Base-by-base conservation (phyloP, 2,113 vertebrate species). In the Thymallus thymallus region DNA sequence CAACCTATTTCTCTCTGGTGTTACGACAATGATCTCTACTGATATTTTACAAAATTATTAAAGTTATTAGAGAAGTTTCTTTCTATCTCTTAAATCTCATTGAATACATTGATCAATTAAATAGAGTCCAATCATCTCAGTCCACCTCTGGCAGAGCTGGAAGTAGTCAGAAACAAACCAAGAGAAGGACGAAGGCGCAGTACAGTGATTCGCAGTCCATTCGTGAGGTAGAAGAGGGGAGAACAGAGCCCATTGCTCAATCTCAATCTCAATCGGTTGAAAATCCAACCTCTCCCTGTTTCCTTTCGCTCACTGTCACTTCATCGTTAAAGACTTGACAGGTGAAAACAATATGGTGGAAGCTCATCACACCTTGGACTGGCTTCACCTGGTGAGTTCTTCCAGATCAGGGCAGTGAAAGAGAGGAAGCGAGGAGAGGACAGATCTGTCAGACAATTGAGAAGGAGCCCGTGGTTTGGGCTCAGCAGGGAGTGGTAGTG, bases 401-500 rank as follows among this genome's bases (percentile, higher is more conserved):
- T 76, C 84, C 72, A 87, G 78, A 80, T 46, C 69, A 64, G 32
- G 29, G 22, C 16, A n/a, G 20, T 51, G 79, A 26, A 24, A 26
- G 3, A 62, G 4, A 62, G 60, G 10, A 24, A 62, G 9, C 0
- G 7, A 24, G 23, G 23, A 62, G 23, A 24, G 23, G 60, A 24
- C 60, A 3, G 22, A 24, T 22, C 48, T 51, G 18, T 51, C 12
- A 51, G 48, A 14, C 1, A 10, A 62, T 20, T 51, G 48, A 51
- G 23, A 4, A n/a, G 61, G 23, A 26, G 61, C 61, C 13, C 29
- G 10, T 51, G 14, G 77, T 62, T 48, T 29, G 7, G 46, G 14
- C 63, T 90, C 89, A 84, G 83, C 80, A 46, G 20, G 77, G 78
- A 6, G 20, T 26, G 12, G 61, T n/a, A 22, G 23, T 56, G 20